Base-by-base conservation (phyloP, 2,113 vertebrate species). In the Cheilinus undulatus region DNA sequence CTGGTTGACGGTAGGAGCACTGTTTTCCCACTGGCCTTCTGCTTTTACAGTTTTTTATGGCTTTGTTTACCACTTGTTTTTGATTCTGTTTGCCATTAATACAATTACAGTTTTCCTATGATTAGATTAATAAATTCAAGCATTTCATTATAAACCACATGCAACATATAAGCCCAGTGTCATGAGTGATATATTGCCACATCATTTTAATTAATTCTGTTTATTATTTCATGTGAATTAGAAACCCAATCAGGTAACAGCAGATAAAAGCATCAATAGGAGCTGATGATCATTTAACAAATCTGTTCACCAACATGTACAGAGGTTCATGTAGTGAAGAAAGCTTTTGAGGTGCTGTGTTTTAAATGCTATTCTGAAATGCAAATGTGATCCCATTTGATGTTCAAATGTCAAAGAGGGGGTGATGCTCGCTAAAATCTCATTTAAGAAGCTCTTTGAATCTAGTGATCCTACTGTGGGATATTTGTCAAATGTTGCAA, bases 371-470 rank as follows among this genome's bases (percentile, higher is more conserved):
- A 36, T 61, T 80, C 51, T 73, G 64, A 83, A 60, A 85, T 80
- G 62, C 77, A 85, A 80, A 84, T 72, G 42, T 12, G 3, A 48
- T 36, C 45, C 70, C 24, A 71, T 76, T 71, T 83, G 66, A 82
- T 66, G 67, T 68, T 60, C 46, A 84, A 87, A 89, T 84, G 74
- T 83, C 78, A 83, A 68, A 65, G 77, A 57, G 68, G 59, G 58
- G 50, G 70, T 40, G 70, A 53, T 30, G 38, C 26, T 68, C 15
- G 53, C 22, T 48, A 68, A 83, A 50, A 74, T 69, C 76, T 74
- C 46, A 86, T 87, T 78, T 71, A 54, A 48, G 12, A 75, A 66
- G 50, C 78, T 78, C 64, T 79, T 81, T 82, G 68, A 81, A 87
- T 79, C 68, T 61, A 73, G 48, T 83, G 75, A 90, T 80, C 57